Evolutionary conservation across 1,140 invertebrate genomes (phyloP).

Genomic region (Apis mellifera): Amel_HAv3.1 CM009938.2:991501-992000

Average conservation of each 20-base stretch:
- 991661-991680: conserved; percentile 7
- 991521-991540: conserved; percentile 78
- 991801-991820: not conserved
- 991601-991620: conserved; percentile 77
- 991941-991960: not conserved
- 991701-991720: not conserved
- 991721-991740: not conserved
- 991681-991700: conserved; percentile 18
- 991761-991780: not conserved
- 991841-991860: too few relatives aligned
- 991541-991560: conserved; percentile 79
- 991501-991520: conserved; percentile 70
- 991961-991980: not conserved
- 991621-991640: conserved; percentile 72
- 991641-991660: conserved; percentile 22
- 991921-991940: not conserved
- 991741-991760: not conserved
- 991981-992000: conserved; percentile 50
- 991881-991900: too few relatives aligned
- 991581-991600: conserved; percentile 74
- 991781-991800: not conserved
- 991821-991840: too few relatives aligned
- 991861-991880: too few relatives aligned
- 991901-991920: not conserved
- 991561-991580: conserved; percentile 68